Percentiles rank a stretch among this genome's conserved stretches.
phyloP scores from a whole-genome alignment of 2,113 vertebrate genomes.

The Rutilus rutilus region DNA sequence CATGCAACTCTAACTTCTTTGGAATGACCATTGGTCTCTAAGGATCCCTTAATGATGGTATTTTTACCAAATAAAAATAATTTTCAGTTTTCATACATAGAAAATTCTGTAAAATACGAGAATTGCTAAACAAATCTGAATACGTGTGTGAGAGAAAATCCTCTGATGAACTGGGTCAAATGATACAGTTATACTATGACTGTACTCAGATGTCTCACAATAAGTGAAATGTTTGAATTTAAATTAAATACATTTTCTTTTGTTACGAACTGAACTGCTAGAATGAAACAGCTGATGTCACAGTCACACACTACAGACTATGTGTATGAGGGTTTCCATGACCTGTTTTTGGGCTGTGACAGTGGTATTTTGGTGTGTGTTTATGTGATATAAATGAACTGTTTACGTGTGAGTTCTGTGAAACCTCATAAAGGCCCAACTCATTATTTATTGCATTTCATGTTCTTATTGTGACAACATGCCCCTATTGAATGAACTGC shows the following conservation, averaged over 20 bases:
- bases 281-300: neutral
- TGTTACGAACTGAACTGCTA: neutral
- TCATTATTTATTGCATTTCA: too few relatives aligned
- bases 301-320: neutral
- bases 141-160: neutral
- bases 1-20: neutral
- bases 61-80: neutral
- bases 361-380: neutral
- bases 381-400: neutral
- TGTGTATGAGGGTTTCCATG: neutral
- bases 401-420: neutral
- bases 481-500: too few relatives aligned
- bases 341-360: neutral
- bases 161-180: neutral
- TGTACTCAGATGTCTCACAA: neutral
- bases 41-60: neutral
- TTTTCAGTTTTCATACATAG: neutral
- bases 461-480: too few relatives aligned
- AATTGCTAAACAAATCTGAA: neutral
- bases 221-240: neutral
- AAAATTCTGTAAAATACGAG: neutral
- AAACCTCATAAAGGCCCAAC: neutral
- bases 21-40: neutral
- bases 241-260: neutral
- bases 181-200: neutral